Conservation (phyloP, 2,888 invertebrate genomes). For the Scaptomyza caliginosa region DNA sequence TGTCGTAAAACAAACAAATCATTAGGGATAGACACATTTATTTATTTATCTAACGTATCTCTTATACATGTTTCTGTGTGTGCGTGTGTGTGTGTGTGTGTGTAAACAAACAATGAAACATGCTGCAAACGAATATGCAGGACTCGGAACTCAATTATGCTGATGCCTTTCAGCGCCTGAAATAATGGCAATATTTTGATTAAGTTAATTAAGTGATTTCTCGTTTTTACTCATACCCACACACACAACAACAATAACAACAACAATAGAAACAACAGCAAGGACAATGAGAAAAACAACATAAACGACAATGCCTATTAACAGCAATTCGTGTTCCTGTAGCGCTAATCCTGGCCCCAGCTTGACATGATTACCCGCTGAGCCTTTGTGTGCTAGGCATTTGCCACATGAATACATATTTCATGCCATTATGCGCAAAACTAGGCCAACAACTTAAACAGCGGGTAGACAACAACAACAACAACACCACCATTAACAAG, state of each 20-base stretch:
- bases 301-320: slow-evolving; percentile 57
- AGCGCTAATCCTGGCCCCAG: slow-evolving; percentile 60
- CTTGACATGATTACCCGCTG: slow-evolving; percentile 68
- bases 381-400: slow-evolving; percentile 46
- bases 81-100: slow-evolving; percentile 5
- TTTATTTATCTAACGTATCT: slow-evolving; percentile 52
- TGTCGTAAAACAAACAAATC: slow-evolving; percentile 54
- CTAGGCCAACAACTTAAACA: slow-evolving; percentile 59
- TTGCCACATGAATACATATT: slow-evolving; percentile 72
- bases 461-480: slow-evolving; percentile 23
- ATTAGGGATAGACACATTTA: slow-evolving; percentile 43
- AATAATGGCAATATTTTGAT: slow-evolving; percentile 77
- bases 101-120: slow-evolving; percentile 54
- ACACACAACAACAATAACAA: slow-evolving; percentile 10
- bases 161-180: slow-evolving; percentile 46
- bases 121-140: slow-evolving; percentile 29
- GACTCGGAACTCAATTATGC: slow-evolving; percentile 26
- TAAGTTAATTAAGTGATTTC: slow-evolving; percentile 78
- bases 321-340: slow-evolving; percentile 45
- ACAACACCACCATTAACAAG: slow-evolving; percentile 6
- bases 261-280: slow-evolving; percentile 25
- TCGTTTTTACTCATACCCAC: slow-evolving; percentile 25
- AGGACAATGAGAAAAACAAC: slow-evolving; percentile 23
- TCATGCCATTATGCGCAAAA: slow-evolving; percentile 66
- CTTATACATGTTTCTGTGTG: slow-evolving; percentile 6